Evolutionary conservation across 2,888 invertebrate species (phyloP).

Genomic region (Halictus ligatus): DNA sequence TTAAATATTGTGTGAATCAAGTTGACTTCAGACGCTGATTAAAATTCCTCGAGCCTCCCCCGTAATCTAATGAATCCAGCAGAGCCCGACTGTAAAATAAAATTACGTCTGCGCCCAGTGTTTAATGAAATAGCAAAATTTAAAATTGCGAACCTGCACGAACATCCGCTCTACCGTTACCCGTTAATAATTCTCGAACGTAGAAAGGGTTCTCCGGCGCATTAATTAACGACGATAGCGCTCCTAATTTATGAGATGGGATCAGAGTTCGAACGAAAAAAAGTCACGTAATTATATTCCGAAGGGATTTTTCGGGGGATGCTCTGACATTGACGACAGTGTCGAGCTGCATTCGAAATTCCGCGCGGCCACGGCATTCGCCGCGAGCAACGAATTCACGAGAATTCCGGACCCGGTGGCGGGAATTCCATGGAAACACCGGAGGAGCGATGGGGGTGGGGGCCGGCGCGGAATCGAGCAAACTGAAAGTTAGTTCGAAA

Average conservation of each 20-base stretch:
- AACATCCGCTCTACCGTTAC: neutral
- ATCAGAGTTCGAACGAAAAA: neutral
- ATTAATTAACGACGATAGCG: neutral
- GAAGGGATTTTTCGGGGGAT: neutral
- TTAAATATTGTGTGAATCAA: no score
- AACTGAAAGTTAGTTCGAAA: constrained; percentile 77
- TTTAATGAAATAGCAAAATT: neutral
- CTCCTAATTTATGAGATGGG: neutral
- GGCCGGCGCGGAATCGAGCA: constrained; percentile 41
- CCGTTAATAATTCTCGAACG: neutral
- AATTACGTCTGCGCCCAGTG: neutral
- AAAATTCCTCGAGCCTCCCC: neutral
- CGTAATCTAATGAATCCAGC: neutral
- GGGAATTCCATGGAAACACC: constrained; percentile 19
- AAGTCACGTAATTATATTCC: neutral
- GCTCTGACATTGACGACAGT: neutral
- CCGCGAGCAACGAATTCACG: constrained; percentile 4
- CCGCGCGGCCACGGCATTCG: neutral
- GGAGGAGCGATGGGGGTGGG: neutral
- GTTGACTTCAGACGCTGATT: neutral
- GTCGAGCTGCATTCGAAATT: constrained; percentile 16
- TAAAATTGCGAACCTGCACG: neutral
- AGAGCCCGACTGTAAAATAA: neutral
- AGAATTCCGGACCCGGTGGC: constrained; percentile 17
- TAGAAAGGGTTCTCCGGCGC: neutral